Percentiles rank a stretch among this genome's conserved stretches.
phyloP scores from a whole-genome alignment of 2,797 vertebrate species.

The Phoeniculus purpureus region DNA sequence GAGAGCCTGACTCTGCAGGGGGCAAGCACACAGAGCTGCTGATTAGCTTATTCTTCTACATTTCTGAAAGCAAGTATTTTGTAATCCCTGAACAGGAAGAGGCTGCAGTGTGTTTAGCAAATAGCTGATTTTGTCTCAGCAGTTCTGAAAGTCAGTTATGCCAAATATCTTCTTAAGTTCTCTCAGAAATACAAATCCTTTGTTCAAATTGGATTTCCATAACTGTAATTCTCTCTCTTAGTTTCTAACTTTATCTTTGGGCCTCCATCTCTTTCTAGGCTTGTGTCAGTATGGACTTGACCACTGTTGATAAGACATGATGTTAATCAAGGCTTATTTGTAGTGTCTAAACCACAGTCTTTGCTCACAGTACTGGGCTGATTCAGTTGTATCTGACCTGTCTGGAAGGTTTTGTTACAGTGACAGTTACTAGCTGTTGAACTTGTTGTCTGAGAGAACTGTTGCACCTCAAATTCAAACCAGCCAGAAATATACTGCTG shows the following conservation, averaged over 20 bases:
- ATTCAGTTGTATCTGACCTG: not conserved
- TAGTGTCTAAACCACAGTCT: not conserved
- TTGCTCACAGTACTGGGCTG: not conserved
- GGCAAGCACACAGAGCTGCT: not conserved
- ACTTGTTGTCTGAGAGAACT: slow-evolving; percentile 11
- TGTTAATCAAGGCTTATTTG: not conserved
- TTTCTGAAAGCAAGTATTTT: slow-evolving; percentile 29
- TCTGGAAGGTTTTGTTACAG: not conserved
- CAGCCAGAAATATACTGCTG: not conserved
- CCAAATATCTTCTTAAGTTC: slow-evolving; percentile 6
- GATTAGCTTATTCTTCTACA: slow-evolving; percentile 9
- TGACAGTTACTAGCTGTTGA: not conserved
- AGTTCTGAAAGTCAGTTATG: not conserved
- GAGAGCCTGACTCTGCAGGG: not conserved
- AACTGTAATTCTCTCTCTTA: slow-evolving; percentile 41
- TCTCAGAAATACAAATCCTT: slow-evolving; percentile 28
- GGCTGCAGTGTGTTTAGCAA: slow-evolving; percentile 20
- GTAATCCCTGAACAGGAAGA: slow-evolving; percentile 33
- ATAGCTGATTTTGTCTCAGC: slow-evolving; percentile 12
- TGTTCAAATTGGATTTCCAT: slow-evolving; percentile 47
- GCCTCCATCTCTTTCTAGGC: not conserved
- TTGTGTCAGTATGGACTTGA: not conserved
- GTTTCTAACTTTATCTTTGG: slow-evolving; percentile 2
- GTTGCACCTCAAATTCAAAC: not conserved
- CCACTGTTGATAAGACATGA: not conserved